Conservation (phyloP, 2,888 invertebrate genomes). For the Dioctria rufipes region DNA sequence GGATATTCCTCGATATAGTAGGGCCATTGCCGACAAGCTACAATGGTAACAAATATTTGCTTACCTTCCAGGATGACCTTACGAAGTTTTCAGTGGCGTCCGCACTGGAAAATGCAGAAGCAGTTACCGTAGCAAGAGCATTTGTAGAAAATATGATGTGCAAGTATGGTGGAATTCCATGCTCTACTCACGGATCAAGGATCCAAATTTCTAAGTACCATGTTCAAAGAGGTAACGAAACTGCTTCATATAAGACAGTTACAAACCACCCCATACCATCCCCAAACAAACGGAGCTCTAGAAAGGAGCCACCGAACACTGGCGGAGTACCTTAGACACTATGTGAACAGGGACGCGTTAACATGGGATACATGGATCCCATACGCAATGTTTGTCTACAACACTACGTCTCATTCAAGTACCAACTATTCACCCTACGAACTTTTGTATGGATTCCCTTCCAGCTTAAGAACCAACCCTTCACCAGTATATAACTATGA, state of each 20-base stretch:
- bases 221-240: constrained; percentile 63
- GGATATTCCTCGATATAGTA: constrained; percentile 63
- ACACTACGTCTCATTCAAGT: constrained; percentile 20
- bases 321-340: constrained; percentile 64
- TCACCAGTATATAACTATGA: background rate
- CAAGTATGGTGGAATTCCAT: constrained; percentile 57
- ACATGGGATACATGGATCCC: constrained; percentile 7
- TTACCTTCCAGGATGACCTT: constrained; percentile 62
- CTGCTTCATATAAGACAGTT: constrained; percentile 64
- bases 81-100: constrained; percentile 63
- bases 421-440: constrained; percentile 43
- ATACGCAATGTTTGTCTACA: constrained; percentile 43
- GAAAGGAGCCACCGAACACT: constrained; percentile 64
- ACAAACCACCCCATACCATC: constrained; percentile 63
- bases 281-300: constrained; percentile 58
- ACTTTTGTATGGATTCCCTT: constrained; percentile 35
- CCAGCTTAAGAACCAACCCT: background rate
- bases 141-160: constrained; percentile 55
- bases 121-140: constrained; percentile 64
- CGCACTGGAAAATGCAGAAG: constrained; percentile 62
- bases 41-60: constrained; percentile 62
- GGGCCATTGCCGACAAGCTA: constrained; percentile 62
- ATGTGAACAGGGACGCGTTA: constrained; percentile 7
- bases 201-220: constrained; percentile 65
- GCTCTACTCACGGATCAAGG: constrained; percentile 67